Percentiles rank a stretch among this genome's conserved stretches.
Evolutionary conservation across 2,797 vertebrate genomes (phyloP).

Genomic region (Halcyon badia): DNA sequence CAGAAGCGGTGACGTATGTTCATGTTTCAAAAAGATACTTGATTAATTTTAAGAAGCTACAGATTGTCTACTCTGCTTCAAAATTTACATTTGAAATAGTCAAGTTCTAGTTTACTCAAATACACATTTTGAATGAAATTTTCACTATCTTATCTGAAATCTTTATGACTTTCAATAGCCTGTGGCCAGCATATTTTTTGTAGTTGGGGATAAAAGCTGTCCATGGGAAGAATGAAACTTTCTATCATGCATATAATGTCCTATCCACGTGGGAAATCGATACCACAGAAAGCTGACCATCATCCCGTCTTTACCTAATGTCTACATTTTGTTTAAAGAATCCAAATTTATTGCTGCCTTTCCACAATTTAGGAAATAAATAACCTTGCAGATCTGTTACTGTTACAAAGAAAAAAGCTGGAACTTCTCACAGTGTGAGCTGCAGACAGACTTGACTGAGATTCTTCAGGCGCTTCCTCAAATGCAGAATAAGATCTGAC

Average conservation of each 20-base stretch:
- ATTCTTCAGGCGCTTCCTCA: slow-evolving; percentile 64
- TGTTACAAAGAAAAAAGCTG: slow-evolving; percentile 52
- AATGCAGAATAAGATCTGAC: slow-evolving; percentile 65
- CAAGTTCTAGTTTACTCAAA: not conserved
- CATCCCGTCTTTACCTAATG: not conserved
- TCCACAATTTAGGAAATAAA: slow-evolving; percentile 35
- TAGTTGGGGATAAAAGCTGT: not conserved
- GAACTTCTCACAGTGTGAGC: slow-evolving; percentile 14
- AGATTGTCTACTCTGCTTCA: not conserved
- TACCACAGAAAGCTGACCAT: not conserved
- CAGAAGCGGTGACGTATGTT: not conserved
- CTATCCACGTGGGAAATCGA: not conserved
- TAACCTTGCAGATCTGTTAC: slow-evolving; percentile 45
- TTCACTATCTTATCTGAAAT: not conserved
- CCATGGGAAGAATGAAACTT: not conserved
- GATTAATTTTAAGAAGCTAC: slow-evolving; percentile 12
- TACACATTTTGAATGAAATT: not conserved
- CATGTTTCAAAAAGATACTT: not conserved
- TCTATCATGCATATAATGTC: not conserved
- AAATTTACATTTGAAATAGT: slow-evolving; percentile 2
- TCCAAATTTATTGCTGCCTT: slow-evolving; percentile 18
- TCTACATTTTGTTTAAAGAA: not conserved
- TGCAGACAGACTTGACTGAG: slow-evolving; percentile 47
- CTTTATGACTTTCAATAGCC: not conserved
- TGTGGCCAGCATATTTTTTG: not conserved